phyloP scores from a whole-genome alignment of 2,888 invertebrate species.

The Deilephila porcellus region DNA sequence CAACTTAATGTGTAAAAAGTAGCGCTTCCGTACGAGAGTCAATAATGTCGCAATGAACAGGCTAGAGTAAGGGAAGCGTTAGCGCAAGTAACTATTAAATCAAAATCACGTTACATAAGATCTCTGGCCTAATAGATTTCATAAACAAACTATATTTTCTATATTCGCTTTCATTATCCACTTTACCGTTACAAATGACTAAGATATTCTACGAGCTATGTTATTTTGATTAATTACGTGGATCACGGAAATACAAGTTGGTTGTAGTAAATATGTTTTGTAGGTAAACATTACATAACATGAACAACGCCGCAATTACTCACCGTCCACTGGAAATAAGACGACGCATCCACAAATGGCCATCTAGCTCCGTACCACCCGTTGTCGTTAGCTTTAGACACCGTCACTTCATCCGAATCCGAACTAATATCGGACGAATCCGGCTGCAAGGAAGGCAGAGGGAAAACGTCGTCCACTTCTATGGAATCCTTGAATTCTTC shows the following conservation, averaged over 20 bases:
- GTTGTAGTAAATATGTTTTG: constrained; percentile 4
- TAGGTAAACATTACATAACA: constrained; percentile 51
- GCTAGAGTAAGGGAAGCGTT: neutral
- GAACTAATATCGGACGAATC: constrained; percentile 59
- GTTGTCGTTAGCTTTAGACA: constrained; percentile 70
- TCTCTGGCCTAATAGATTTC: neutral
- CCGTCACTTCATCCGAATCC: constrained; percentile 76
- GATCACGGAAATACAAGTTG: neutral
- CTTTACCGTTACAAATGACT: too few species aligned
- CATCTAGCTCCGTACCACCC: constrained; percentile 87
- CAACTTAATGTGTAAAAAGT: neutral
- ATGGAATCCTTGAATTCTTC: constrained; percentile 78
- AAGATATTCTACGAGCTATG: neutral
- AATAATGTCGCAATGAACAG: neutral
- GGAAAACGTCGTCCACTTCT: constrained; percentile 79
- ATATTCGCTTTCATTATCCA: neutral
- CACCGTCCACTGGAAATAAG: constrained; percentile 88
- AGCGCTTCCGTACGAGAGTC: neutral
- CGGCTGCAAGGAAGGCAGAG: constrained; percentile 73
- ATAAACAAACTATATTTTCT: neutral
- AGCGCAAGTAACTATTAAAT: neutral
- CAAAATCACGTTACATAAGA: neutral
- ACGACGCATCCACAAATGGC: constrained; percentile 87
- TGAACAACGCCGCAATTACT: constrained; percentile 54
- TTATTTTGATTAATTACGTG: neutral